Conservation (phyloP, 1,140 invertebrate genomes). For the Drosophila kurseongensis region DNA sequence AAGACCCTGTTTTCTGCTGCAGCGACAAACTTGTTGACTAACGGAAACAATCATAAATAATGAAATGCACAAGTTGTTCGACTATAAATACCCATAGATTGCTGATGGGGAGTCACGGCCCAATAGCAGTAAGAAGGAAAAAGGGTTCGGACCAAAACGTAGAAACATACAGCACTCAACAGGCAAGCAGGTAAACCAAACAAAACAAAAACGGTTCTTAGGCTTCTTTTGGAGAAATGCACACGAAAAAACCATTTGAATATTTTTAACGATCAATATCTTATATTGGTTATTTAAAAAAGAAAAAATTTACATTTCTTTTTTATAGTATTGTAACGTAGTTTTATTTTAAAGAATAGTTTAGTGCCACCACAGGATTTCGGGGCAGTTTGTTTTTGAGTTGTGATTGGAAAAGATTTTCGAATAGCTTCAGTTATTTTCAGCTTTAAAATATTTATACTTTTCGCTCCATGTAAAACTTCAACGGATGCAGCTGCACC, state of each 20-base stretch:
- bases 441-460: background rate
- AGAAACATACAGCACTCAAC: constrained; percentile 13
- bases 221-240: constrained; percentile 4
- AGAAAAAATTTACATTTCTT: too few relatives aligned
- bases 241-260: background rate
- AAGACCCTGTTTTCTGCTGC: constrained; percentile 25
- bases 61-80: constrained; percentile 55
- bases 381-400: too few relatives aligned
- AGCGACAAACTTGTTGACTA: constrained; percentile 54
- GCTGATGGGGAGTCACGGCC: constrained; percentile 44
- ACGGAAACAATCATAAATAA: constrained; percentile 74
- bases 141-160: constrained; percentile 30
- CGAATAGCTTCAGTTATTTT: background rate
- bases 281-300: too few relatives aligned
- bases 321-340: too few relatives aligned
- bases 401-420: too few relatives aligned
- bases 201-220: background rate
- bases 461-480: background rate
- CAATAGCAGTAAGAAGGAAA: constrained; percentile 49
- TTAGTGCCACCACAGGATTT: too few relatives aligned
- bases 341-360: too few relatives aligned
- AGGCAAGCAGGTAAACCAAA: constrained; percentile 48
- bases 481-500: constrained; percentile 52
- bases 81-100: constrained; percentile 52
- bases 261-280: background rate